Evolutionary conservation across 2,113 vertebrate genomes (phyloP), one percentile per base, ranked within the genome.

Genomic region (Tenebrosternarchus preto): DNA sequence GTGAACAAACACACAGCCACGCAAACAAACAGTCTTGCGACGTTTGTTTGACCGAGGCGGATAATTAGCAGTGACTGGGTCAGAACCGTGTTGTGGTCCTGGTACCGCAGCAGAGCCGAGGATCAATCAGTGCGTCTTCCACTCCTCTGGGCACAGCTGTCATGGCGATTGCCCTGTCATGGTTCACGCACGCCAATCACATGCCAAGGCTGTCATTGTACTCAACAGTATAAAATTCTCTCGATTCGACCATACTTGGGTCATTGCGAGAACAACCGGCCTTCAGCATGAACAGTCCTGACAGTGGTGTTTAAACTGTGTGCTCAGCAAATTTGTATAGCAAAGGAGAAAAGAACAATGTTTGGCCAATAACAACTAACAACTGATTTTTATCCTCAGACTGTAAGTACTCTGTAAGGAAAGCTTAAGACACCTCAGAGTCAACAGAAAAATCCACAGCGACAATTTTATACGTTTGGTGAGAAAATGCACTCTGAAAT

Each of bases 391-490:
- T 20, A 5, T 56, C 31, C 25, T 55, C 55, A 11, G 43, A 80
- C 46, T 74, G 19, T 22, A 75, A 57, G 33, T 55, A 68, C 66
- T 69, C 80, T 84, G 79, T 83, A 71, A 83, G 76, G 56, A 61
- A 46, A 27, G 70, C 66, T 71, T 25, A 17, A 6, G 15, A 39
- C 57, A 36, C 29, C 31, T 3, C 31, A 11, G 31, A 22, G 64
- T 68, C 33, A 9, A 68, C 31, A 68, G 39, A 50, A 50, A 50
- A 50, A 4, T 50, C 43, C 43, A 50, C 12, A 9, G 8, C 43
- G 43, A 50, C 43, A 50, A 12, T 50, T 50, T 15, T 15, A 50
- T 50, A 9, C 43, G 12, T 50, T 12, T 50, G 43, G 2, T 12
- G 43, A 50, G 12, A 36, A 4, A 36, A 36, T 36, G 6, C 33